A percentile compares a stretch with the other conserved stretches of the same genome.
These are phyloP conservation scores for Pholis gunnellus DNA, from an alignment of 2,113 vertebrate species.

Conservation along the genomic window DNA sequence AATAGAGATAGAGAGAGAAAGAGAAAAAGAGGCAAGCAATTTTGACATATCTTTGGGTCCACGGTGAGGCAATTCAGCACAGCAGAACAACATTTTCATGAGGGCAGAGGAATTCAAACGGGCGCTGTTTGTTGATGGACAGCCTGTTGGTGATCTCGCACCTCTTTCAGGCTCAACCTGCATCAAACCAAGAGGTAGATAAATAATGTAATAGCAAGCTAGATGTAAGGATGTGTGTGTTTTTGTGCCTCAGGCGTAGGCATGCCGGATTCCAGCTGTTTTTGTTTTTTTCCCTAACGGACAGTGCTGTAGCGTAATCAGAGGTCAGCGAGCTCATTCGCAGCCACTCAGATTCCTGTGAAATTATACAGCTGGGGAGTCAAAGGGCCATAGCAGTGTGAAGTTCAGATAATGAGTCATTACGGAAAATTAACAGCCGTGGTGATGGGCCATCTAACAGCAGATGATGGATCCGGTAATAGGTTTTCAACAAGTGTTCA, in stretches of 20 bases:
- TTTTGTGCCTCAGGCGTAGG: background rate
- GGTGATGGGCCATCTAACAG: constrained; percentile 49
- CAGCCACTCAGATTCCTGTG: constrained; percentile 12
- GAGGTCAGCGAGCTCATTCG: constrained; percentile 45
- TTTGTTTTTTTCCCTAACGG: constrained; percentile 18
- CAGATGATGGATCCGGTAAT: constrained; percentile 41
- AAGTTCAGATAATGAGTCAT: constrained; percentile 60
- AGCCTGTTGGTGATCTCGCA: background rate
- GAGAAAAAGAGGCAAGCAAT: constrained; percentile 39
- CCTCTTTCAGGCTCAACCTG: constrained; percentile 31
- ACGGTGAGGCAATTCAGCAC: constrained; percentile 19
- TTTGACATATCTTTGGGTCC: constrained; percentile 47
- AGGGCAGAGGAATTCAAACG: background rate
- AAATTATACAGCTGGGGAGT: constrained; percentile 41
- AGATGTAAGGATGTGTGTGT: constrained; percentile 36
- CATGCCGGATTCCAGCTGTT: background rate
- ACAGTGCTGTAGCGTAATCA: background rate
- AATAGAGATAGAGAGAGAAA: constrained; percentile 62
- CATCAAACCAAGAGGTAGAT: constrained; percentile 8
- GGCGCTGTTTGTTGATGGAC: constrained; percentile 23
- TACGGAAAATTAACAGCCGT: constrained; percentile 55
- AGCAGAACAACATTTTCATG: constrained; percentile 17
- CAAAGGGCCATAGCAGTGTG: constrained; percentile 26
- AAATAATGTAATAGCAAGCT: constrained; percentile 26
- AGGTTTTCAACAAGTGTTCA: constrained; percentile 55